Evolutionary conservation across 2,113 vertebrate species (phyloP).

Genomic region (Salvelinus fontinalis): DNA sequence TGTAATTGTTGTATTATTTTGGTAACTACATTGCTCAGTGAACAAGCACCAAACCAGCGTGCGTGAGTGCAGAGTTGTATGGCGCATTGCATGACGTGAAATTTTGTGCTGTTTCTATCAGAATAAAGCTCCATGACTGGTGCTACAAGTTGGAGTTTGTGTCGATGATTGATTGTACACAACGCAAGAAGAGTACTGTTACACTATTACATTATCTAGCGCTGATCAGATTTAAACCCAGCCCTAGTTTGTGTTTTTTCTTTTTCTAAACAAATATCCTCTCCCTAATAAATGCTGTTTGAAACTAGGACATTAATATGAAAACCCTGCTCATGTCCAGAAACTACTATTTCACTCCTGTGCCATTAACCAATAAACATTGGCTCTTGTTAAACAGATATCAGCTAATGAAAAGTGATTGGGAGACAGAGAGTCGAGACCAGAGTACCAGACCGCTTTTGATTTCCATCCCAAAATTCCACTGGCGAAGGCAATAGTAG

Average conservation of each 20-base stretch:
- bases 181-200: too few species aligned
- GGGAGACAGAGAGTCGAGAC: slow-evolving; percentile 52
- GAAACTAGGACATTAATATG: slow-evolving; percentile 40
- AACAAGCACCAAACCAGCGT: too few species aligned
- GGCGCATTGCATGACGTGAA: too few species aligned
- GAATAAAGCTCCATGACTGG: too few species aligned
- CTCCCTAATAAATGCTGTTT: slow-evolving; percentile 35
- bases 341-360: slow-evolving; percentile 39
- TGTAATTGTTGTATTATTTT: too few species aligned
- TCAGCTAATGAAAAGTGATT: slow-evolving; percentile 57
- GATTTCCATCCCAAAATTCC: slow-evolving; percentile 55
- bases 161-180: too few species aligned
- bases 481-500: slow-evolving; percentile 48
- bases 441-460: slow-evolving; percentile 30
- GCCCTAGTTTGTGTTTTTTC: background rate
- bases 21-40: too few species aligned
- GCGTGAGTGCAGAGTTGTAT: too few species aligned
- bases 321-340: slow-evolving; percentile 37
- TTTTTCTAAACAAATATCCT: slow-evolving; percentile 38
- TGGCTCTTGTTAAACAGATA: slow-evolving; percentile 39
- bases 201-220: too few species aligned
- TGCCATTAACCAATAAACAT: slow-evolving; percentile 50
- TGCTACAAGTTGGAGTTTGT: too few species aligned
- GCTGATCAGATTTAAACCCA: too few species aligned
- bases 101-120: too few species aligned